phyloP scores from a whole-genome alignment of 1,140 invertebrate genomes.

The Megalopta genalis region DNA sequence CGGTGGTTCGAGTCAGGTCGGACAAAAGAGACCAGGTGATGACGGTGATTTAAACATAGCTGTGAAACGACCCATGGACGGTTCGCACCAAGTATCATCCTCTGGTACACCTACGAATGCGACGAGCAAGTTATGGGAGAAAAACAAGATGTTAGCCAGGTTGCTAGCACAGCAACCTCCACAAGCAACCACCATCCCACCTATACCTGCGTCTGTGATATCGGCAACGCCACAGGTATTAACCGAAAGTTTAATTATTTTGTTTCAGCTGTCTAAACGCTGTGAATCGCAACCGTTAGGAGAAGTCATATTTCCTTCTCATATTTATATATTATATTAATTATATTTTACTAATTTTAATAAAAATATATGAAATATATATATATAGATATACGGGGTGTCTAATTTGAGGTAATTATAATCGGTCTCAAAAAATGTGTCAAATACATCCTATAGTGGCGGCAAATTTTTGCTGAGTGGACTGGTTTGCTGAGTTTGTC shows the following conservation, averaged over 20 bases:
- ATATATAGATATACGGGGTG: too few species aligned
- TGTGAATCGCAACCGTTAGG: too few species aligned
- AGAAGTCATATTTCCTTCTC: too few species aligned
- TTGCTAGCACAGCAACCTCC: slow-evolving; percentile 89
- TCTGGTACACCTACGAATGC: slow-evolving; percentile 75
- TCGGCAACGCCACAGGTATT: slow-evolving; percentile 82
- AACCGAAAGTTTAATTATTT: not conserved
- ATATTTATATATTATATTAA: too few species aligned
- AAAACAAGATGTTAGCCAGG: slow-evolving; percentile 92
- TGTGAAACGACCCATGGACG: slow-evolving; percentile 81
- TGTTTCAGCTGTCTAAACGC: too few species aligned
- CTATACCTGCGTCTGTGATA: slow-evolving; percentile 84
- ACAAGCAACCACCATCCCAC: slow-evolving; percentile 85
- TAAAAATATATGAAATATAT: too few species aligned
- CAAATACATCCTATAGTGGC: too few species aligned
- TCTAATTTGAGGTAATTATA: too few species aligned
- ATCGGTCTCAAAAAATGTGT: too few species aligned
- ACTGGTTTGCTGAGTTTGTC: too few species aligned
- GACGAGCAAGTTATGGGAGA: slow-evolving; percentile 87
- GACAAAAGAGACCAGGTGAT: slow-evolving; percentile 85
- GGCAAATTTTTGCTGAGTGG: too few species aligned
- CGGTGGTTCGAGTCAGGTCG: slow-evolving; percentile 78
- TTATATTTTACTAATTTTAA: too few species aligned
- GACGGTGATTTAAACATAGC: slow-evolving; percentile 83
- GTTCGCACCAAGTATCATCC: slow-evolving; percentile 80